Conservation (phyloP, 2,888 invertebrate genomes). For the Nomada fucata region DNA sequence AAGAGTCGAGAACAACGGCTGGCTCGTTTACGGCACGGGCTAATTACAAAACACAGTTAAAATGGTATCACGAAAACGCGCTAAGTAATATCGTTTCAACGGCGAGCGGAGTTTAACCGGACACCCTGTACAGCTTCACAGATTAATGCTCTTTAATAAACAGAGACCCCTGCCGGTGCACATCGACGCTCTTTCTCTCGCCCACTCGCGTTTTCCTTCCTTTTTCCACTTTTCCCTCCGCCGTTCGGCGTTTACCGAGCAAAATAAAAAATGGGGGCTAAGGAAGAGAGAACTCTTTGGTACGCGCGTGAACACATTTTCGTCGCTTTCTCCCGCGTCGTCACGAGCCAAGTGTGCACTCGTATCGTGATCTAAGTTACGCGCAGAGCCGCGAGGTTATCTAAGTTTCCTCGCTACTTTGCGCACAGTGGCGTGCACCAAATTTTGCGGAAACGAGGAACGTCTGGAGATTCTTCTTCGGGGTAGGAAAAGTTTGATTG, state of each 20-base stretch:
- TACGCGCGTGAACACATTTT: conserved; percentile 41
- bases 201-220: conserved; percentile 18
- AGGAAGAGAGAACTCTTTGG: conserved; percentile 45
- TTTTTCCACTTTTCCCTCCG: conserved; percentile 15
- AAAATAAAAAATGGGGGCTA: conserved; percentile 37
- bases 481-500: conserved; percentile 22
- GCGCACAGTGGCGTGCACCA: conserved; percentile 19
- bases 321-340: conserved; percentile 38
- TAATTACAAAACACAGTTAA: conserved; percentile 76
- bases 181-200: conserved; percentile 18
- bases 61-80: conserved; percentile 70
- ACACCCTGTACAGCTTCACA: conserved; percentile 70
- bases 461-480: neutral
- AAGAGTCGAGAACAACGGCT: conserved; percentile 57
- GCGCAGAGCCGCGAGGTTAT: conserved; percentile 15
- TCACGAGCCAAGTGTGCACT: conserved; percentile 14
- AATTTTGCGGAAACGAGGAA: conserved; percentile 18
- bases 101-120: conserved; percentile 56
- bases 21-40: conserved; percentile 50
- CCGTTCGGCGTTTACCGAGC: neutral
- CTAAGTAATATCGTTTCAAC: conserved; percentile 67
- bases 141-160: conserved; percentile 76
- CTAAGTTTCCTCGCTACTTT: conserved; percentile 30
- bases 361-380: conserved; percentile 43
- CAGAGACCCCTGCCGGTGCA: conserved; percentile 46